Base-by-base conservation (phyloP, 2,113 vertebrate species). In the Sakesphorus luctuosus region DNA sequence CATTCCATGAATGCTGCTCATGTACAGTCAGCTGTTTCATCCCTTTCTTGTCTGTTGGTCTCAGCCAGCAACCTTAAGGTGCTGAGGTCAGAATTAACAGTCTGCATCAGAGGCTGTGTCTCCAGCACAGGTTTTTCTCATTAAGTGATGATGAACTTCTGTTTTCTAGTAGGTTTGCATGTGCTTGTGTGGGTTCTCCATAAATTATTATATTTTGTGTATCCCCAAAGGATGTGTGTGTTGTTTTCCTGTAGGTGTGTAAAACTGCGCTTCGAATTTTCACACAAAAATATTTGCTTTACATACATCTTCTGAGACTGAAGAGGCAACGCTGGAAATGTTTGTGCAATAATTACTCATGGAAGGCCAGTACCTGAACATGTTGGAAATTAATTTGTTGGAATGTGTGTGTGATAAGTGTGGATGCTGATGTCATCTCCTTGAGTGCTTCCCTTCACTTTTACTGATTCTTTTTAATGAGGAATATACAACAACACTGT, bases 381-480 rank as follows among this genome's bases (percentile, higher is more conserved):
- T 49, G 79, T 74, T 1, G 0, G 92, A 93, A 95, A 89, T 95
- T 73, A 92, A 91, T 93, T 94, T 88, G 78, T 62, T 92, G 71
- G 73, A 87, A 89, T 85, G 56, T 59, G 55, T 49, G 11, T 84
- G 58, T 52, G 79, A 90, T 89, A 89, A 85, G 91, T 69, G 78
- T 82, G 89, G 62, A 33, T 93, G 71, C n/a, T 83, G 66, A 87
- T 92, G 84, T 18, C 80, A 21, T 83, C 66, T 96, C 84, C 73
- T 75, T 58, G 73, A 90, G 75, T 59, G 31, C 56, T 66, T 92
- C 58, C 58, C 38, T 88, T 93, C 55, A 49, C 73, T 94, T 77
- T 69, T 73, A 65, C 68, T 66, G 49, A 36, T 90, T 68, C 63
- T 88, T 84, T 86, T 92, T 94, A 91, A 82, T 74, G 47, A 11